These are phyloP conservation scores for Corvus hawaiiensis DNA, from an alignment of 2,113 vertebrate species.

Conservation along the genomic window DNA sequence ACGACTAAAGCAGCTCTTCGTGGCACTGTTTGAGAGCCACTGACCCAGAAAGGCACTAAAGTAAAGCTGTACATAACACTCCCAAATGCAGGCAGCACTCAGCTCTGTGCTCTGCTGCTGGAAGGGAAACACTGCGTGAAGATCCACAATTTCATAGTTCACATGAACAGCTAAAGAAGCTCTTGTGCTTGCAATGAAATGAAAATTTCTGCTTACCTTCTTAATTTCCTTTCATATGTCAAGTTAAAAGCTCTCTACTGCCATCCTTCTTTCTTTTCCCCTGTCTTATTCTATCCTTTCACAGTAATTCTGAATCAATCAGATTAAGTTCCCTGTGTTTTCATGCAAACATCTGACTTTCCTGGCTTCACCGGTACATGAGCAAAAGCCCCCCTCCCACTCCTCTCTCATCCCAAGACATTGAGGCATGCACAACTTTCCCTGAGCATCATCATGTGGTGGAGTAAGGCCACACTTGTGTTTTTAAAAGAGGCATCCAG, in stretches of 20 bases:
- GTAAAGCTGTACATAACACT: neutral
- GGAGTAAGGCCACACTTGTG: neutral
- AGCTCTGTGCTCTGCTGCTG: neutral
- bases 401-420: neutral
- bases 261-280: neutral
- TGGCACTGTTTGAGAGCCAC: neutral
- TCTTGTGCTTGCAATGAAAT: neutral
- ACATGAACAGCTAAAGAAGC: neutral
- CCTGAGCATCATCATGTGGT: neutral
- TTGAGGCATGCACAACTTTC: neutral
- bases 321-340: neutral
- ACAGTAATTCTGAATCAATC: neutral
- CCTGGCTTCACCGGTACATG: neutral
- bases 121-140: neutral
- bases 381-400: neutral
- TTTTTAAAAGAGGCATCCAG: slow-evolving; percentile 23
- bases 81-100: neutral
- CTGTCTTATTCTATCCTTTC: neutral
- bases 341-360: neutral
- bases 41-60: slow-evolving; percentile 33
- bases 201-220: neutral
- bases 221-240: neutral
- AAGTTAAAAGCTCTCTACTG: neutral
- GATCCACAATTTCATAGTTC: neutral
- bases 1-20: neutral